Evolutionary conservation across 2,113 vertebrate species (phyloP).

Genomic region (Eira barbara): DNA sequence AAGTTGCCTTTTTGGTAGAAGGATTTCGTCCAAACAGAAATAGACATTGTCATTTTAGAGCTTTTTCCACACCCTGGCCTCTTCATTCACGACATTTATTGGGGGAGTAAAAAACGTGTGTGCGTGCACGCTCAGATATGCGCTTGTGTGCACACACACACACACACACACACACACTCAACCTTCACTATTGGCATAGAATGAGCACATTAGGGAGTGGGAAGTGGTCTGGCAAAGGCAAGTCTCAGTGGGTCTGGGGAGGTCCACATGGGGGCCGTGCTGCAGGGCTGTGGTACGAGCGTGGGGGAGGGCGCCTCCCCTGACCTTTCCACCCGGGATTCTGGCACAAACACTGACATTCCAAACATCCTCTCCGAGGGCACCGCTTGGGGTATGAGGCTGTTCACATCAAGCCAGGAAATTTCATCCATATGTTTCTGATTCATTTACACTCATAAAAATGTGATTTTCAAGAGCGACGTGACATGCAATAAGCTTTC

Average conservation of each 20-base stretch:
- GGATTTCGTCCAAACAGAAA: conserved; percentile 9
- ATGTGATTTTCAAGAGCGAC: conserved; percentile 62
- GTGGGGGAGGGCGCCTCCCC: not conserved
- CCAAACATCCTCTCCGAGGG: conserved; percentile 54
- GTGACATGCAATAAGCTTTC: conserved; percentile 58
- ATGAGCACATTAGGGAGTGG: rapidly evolving
- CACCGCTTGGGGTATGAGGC: conserved; percentile 45
- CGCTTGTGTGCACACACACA: too few species aligned
- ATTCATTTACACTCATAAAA: conserved; percentile 76
- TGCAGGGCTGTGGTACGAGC: not conserved
- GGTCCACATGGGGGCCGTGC: not conserved
- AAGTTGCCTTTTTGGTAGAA: conserved; percentile 6
- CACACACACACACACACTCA: not conserved
- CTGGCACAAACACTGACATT: conserved; percentile 51
- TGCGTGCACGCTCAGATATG: not conserved
- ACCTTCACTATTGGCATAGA: not conserved
- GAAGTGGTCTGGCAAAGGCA: not conserved
- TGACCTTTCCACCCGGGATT: not conserved
- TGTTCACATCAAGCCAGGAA: conserved; percentile 51
- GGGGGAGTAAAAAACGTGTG: not conserved
- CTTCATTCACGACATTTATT: not conserved
- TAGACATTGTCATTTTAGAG: not conserved
- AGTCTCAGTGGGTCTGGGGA: not conserved
- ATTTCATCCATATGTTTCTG: conserved; percentile 74
- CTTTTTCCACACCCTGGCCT: not conserved